Evolutionary conservation across 2,113 vertebrate genomes (phyloP).

Genomic region (Puntigrus tetrazona): DNA sequence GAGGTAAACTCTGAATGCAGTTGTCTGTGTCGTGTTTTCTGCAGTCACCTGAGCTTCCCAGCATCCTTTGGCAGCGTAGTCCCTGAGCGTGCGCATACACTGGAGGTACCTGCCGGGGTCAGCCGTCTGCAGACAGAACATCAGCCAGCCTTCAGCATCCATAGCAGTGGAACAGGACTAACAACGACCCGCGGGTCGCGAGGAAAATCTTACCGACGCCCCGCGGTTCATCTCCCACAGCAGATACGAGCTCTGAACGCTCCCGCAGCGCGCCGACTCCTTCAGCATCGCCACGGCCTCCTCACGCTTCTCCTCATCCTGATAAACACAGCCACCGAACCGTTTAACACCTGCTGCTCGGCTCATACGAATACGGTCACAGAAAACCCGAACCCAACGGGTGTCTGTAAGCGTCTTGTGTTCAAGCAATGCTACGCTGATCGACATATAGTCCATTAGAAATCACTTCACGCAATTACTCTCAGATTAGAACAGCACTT

Average conservation of each 20-base stretch:
- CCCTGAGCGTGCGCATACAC: conserved; percentile 88
- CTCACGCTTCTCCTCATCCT: conserved; percentile 83
- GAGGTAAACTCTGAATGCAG: background rate
- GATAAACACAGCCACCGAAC: background rate
- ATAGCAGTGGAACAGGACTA: background rate
- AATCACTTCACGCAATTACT: background rate
- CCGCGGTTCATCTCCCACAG: conserved; percentile 87
- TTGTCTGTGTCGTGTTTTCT: background rate
- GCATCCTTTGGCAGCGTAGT: conserved; percentile 91
- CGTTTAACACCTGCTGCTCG: background rate
- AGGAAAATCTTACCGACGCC: conserved; percentile 79
- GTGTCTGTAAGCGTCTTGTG: background rate
- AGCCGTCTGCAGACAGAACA: conserved; percentile 70
- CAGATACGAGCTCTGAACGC: conserved; percentile 89
- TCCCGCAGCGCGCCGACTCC: conserved; percentile 85
- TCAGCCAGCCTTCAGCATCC: background rate
- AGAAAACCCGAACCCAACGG: background rate
- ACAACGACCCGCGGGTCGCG: background rate
- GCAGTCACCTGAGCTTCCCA: conserved; percentile 93
- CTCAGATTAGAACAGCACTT: too few relatives aligned
- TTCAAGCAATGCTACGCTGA: too few relatives aligned
- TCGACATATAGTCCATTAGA: background rate
- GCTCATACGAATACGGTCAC: too few relatives aligned
- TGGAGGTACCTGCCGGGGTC: conserved; percentile 94
- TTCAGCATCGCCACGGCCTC: conserved; percentile 85